phyloP scores from a whole-genome alignment of 2,888 invertebrate genomes.

The Agrilus mali region DNA sequence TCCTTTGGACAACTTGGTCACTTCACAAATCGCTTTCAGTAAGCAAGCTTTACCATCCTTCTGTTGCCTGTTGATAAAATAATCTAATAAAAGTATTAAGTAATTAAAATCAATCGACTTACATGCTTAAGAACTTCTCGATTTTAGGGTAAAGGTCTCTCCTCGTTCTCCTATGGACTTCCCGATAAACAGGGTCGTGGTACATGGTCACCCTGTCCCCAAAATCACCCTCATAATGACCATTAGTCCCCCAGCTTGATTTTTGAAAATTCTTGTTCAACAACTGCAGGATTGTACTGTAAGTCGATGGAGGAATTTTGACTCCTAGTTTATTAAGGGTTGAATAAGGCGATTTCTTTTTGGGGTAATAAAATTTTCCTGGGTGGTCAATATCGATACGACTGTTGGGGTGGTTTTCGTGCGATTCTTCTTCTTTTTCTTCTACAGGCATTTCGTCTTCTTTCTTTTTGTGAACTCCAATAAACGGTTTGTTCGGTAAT shows the following conservation, averaged over 20 bases:
- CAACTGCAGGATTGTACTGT: too few species aligned
- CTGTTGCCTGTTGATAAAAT: conserved; percentile 28
- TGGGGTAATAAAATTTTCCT: too few species aligned
- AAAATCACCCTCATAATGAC: neutral
- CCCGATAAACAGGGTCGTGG: conserved; percentile 18
- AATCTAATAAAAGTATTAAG: neutral
- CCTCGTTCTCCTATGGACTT: conserved; percentile 48
- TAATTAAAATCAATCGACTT: conserved; percentile 28
- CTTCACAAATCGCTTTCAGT: conserved; percentile 51
- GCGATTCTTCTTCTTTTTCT: neutral
- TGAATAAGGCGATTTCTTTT: too few species aligned
- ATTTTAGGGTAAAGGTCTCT: conserved; percentile 49
- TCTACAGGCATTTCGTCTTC: conserved; percentile 10
- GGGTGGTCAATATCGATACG: too few species aligned
- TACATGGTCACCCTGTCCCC: conserved; percentile 9
- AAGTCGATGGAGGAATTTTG: too few species aligned
- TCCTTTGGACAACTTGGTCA: conserved; percentile 37
- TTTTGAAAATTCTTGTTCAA: too few species aligned
- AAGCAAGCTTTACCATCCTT: conserved; percentile 47
- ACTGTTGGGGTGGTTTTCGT: too few species aligned
- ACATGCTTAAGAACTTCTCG: conserved; percentile 49
- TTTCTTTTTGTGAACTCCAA: conserved; percentile 5
- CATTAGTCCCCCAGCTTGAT: too few species aligned
- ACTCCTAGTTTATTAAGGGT: too few species aligned
- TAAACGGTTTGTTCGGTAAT: conserved; percentile 49